phyloP scores from a whole-genome alignment of 2,888 invertebrate species.

The Xylocampa areola region DNA sequence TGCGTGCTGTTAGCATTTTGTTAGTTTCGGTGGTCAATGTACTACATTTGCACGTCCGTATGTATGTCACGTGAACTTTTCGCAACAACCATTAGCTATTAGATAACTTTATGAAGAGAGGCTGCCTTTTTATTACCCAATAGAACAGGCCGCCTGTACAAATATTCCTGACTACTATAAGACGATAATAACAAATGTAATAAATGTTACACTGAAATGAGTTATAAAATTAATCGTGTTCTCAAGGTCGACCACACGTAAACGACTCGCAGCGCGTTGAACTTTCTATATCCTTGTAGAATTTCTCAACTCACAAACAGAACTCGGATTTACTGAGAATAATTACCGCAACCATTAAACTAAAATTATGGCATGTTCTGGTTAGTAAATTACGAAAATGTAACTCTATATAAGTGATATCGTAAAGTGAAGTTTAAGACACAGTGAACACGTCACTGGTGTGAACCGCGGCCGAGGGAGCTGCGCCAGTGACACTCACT shows the following conservation, averaged over 20 bases:
- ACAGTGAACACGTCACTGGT: neutral
- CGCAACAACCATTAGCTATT: conserved; percentile 8
- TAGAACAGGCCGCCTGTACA: too few species aligned
- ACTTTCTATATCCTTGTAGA: conserved; percentile 7
- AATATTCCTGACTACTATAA: neutral
- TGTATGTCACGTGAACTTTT: neutral
- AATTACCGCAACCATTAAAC: conserved; percentile 10
- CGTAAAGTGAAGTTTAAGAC: neutral
- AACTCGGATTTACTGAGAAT: neutral
- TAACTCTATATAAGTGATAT: neutral
- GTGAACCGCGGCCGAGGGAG: too few species aligned
- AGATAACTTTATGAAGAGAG: conserved; percentile 13
- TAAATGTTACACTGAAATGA: neutral
- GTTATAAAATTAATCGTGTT: neutral
- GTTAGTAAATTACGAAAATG: conserved; percentile 3
- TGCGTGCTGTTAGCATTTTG: neutral
- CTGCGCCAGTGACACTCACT: too few species aligned
- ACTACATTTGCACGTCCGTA: conserved; percentile 10
- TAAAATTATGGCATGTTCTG: neutral
- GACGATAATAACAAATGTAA: neutral
- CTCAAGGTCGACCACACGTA: neutral
- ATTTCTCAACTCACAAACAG: neutral
- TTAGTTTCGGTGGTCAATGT: conserved; percentile 11
- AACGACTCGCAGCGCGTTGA: neutral
- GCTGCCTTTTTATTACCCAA: neutral